Evolutionary conservation across 92 coral and sea anemone genomes (phyloP), one percentile per base, ranked within the genome.

Genomic region (Epizoanthus ramosus): DNA sequence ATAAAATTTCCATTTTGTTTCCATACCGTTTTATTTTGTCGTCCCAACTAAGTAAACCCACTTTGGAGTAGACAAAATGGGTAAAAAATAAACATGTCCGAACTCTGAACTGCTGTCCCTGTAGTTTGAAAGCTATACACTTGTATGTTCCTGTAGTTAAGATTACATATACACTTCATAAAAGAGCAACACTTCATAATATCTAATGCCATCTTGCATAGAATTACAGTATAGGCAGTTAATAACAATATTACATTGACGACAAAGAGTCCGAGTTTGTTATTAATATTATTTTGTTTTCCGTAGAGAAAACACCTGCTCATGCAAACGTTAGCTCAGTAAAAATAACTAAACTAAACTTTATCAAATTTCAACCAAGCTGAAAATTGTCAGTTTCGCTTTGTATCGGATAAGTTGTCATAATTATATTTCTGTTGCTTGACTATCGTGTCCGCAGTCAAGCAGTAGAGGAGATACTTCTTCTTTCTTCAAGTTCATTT

Each of bases 181-280:
- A 79, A 79, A 60, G 70, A 37, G 25, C 58, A 4, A 19, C 25
- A 84, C 83, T 79, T 88, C 81, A 85, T 88, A 79, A 79, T 65
- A 63, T 65, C 81, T 67, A 70, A 88, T 88, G 71, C 57, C 58
- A 37, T 50, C 88, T 66, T 65, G 60, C 71, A 64, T 25, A 47
- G 56, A 67, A 74, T 80, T 74, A 56, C 75, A 73, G 52, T 79
- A n/a, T n/a, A 41, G 63, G 24, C 14, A 28, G 8, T 33, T 54
- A 52, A 84, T 79, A 35, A 77, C 80, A 85, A 64, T 73, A 53
- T 45, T 79, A 45, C 75, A 52, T 57, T 54, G 37, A 61, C 6
- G 22, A 19, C 19, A 56, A 75, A 5, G 23, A 43, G 24, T 52
- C 61, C 3, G 54, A 60, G 71, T 43, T 77, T 63, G 70, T 63